Conservation (phyloP, 2,888 invertebrate species). For the Drosophila koepferae region DNA sequence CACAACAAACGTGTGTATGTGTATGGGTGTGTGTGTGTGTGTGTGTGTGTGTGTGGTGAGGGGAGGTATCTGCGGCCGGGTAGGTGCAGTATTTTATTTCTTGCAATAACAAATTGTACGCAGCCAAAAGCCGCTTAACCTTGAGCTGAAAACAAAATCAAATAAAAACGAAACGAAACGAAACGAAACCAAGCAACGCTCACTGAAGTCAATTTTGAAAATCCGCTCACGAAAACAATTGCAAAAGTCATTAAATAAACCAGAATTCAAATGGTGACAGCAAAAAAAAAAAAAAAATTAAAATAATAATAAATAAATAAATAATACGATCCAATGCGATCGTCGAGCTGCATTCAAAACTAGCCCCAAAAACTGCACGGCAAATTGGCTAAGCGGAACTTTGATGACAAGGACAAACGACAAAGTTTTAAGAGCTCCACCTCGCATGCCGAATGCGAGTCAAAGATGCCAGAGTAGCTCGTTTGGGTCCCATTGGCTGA, state of each 20-base stretch:
- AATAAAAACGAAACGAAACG: conserved; percentile 24
- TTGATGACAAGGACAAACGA: conserved; percentile 66
- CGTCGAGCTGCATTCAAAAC: conserved; percentile 72
- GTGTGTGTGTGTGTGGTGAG: background rate
- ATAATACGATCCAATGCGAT: conserved; percentile 41
- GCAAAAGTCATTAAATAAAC: conserved; percentile 80
- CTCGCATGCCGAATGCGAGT: too few relatives aligned
- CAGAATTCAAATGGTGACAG: conserved; percentile 74
- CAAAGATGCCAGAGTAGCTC: too few relatives aligned
- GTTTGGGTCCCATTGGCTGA: conserved; percentile 24
- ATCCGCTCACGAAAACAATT: conserved; percentile 81
- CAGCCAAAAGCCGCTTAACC: conserved; percentile 69
- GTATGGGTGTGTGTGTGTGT: conserved; percentile 15
- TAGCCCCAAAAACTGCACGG: conserved; percentile 52
- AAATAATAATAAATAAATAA: too few relatives aligned
- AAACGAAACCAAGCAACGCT: conserved; percentile 52
- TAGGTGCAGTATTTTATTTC: conserved; percentile 69
- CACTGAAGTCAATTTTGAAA: conserved; percentile 73
- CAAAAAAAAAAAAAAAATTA: too few relatives aligned
- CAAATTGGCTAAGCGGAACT: conserved; percentile 67
- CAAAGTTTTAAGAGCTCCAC: conserved; percentile 19
- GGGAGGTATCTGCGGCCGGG: background rate
- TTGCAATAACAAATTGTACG: conserved; percentile 70
- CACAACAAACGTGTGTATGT: conserved; percentile 45
- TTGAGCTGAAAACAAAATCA: conserved; percentile 58